phyloP scores from a whole-genome alignment of 1,140 invertebrate genomes.

The Halyomorpha halys region DNA sequence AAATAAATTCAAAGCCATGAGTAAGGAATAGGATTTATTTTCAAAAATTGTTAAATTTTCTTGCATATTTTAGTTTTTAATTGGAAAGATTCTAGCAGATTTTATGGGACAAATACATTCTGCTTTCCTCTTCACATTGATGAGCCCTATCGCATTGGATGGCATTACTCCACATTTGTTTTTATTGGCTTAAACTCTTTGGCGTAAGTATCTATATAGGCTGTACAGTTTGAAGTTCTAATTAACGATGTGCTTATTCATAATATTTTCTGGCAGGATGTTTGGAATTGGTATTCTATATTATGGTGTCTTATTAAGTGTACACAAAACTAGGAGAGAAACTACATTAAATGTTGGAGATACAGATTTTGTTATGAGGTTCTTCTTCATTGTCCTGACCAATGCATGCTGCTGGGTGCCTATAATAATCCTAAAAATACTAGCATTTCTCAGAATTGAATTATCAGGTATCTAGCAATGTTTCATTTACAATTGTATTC shows the following conservation, averaged over 20 bases:
- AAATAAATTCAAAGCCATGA: too few species aligned
- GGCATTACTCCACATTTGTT: constrained; percentile 64
- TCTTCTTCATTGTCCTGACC: constrained; percentile 64
- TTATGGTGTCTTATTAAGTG: constrained; percentile 51
- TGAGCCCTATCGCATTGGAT: constrained; percentile 55
- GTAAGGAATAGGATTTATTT: too few species aligned
- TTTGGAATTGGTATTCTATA: constrained; percentile 53
- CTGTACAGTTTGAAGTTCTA: neutral
- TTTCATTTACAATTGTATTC: neutral
- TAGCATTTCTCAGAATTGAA: constrained; percentile 46
- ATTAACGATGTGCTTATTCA: constrained; percentile 18
- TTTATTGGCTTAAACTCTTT: constrained; percentile 56
- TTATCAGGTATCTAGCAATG: constrained; percentile 38
- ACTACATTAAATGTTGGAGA: constrained; percentile 49
- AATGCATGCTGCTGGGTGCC: constrained; percentile 66
- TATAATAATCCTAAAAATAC: constrained; percentile 56
- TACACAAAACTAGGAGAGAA: constrained; percentile 48
- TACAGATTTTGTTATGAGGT: constrained; percentile 57
- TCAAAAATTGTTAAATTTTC: neutral
- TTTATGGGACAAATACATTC: constrained; percentile 59
- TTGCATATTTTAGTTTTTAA: constrained; percentile 40
- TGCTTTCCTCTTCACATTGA: constrained; percentile 65
- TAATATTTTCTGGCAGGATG: constrained; percentile 39
- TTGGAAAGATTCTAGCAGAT: constrained; percentile 50
- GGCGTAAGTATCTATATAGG: constrained; percentile 37